Conservation (phyloP, 2,888 invertebrate genomes). For the Ornithoptera priamus region DNA sequence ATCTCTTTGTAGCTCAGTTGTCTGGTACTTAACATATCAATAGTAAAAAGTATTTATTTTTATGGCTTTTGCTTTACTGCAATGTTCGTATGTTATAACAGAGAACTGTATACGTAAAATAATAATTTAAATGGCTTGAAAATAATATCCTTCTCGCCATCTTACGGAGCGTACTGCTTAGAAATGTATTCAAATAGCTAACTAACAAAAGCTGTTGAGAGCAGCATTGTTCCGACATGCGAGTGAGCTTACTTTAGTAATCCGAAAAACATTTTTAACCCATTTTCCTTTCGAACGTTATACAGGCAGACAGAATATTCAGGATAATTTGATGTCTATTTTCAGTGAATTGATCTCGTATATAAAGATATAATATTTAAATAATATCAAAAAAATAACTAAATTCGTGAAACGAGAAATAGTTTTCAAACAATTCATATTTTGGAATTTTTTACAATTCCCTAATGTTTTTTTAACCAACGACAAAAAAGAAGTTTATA, state of each 20-base stretch:
- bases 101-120: background rate
- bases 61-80: too few relatives aligned
- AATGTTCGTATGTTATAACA: too few relatives aligned
- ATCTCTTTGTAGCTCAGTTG: too few relatives aligned
- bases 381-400: too few relatives aligned
- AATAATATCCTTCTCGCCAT: background rate
- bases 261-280: conserved; percentile 3
- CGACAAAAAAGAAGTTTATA: too few relatives aligned
- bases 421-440: too few relatives aligned
- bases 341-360: background rate
- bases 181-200: conserved; percentile 1
- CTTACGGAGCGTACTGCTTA: background rate
- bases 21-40: too few relatives aligned
- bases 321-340: background rate
- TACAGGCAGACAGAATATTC: background rate
- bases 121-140: background rate
- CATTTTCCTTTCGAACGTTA: background rate
- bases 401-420: too few relatives aligned
- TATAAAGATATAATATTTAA: too few relatives aligned
- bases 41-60: too few relatives aligned
- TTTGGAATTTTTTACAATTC: too few relatives aligned
- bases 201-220: conserved; percentile 8
- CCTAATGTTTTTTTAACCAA: too few relatives aligned
- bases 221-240: conserved; percentile 7
- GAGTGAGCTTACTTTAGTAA: conserved; percentile 1